Evolutionary conservation across 2,113 vertebrate genomes (phyloP).

Genomic region (Zosterops pallidus): DNA sequence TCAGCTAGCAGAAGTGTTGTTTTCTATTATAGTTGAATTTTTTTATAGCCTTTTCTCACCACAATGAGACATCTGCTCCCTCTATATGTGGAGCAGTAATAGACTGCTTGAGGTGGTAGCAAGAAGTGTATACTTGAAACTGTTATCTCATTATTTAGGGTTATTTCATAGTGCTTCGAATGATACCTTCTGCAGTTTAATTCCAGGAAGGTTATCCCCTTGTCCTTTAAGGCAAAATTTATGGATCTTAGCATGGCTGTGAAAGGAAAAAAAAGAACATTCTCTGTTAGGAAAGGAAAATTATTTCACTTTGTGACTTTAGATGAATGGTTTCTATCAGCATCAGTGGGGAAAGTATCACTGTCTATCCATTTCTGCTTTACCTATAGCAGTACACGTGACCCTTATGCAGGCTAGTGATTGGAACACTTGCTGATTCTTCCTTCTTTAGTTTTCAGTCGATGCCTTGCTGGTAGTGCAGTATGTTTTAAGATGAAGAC

Average conservation of each 20-base stretch:
- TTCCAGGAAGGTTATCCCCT: background rate
- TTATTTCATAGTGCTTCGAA: background rate
- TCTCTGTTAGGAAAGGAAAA: background rate
- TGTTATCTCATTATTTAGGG: background rate
- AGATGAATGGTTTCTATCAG: background rate
- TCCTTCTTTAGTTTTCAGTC: background rate
- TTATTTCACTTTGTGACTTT: background rate
- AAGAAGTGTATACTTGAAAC: background rate
- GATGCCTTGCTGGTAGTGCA: background rate
- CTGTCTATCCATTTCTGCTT: background rate
- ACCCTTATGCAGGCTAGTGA: background rate
- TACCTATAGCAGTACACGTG: fast-evolving
- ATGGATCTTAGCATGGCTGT: background rate
- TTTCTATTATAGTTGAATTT: slow-evolving; percentile 13
- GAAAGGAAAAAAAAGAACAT: background rate
- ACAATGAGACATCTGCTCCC: background rate
- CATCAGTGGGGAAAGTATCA: background rate
- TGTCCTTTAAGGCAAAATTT: background rate
- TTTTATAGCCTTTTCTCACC: slow-evolving; percentile 5
- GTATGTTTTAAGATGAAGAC: background rate
- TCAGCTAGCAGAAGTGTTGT: background rate
- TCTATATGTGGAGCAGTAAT: background rate
- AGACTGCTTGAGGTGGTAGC: background rate
- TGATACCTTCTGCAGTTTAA: background rate
- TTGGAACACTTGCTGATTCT: background rate